Evolutionary conservation across 2,797 vertebrate genomes (phyloP).

Genomic region (Synaphobranchus kaupii): DNA sequence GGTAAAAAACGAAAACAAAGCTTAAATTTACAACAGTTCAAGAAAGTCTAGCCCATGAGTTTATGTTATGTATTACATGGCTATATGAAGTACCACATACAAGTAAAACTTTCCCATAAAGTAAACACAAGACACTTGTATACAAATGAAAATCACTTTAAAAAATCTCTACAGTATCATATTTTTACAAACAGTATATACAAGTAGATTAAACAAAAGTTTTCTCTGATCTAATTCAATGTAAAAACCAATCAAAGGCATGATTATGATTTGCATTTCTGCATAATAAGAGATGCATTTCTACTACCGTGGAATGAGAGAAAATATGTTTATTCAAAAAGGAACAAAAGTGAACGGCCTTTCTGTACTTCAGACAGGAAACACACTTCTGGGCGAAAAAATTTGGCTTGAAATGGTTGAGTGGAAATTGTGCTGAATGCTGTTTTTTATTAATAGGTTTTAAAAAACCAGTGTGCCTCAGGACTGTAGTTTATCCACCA

Average conservation of each 20-base stretch:
- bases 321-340: neutral
- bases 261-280: neutral
- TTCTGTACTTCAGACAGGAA: neutral
- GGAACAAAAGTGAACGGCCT: neutral
- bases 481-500: conserved; percentile 4
- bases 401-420: neutral
- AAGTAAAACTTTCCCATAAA: no score
- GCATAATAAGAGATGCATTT: no score
- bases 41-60: no score
- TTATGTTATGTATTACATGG: no score
- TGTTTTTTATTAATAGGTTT: neutral
- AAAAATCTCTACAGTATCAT: no score
- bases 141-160: no score
- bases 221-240: neutral
- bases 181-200: no score
- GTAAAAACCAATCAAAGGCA: neutral
- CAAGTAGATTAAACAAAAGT: neutral
- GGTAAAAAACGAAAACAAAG: no score
- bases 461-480: neutral
- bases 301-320: neutral
- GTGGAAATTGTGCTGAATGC: neutral
- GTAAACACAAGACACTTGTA: no score
- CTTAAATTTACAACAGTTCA: no score
- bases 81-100: no score
- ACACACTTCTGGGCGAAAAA: neutral